Base-by-base conservation (phyloP, 2,113 vertebrate species). In the Tragulus kanchil region DNA sequence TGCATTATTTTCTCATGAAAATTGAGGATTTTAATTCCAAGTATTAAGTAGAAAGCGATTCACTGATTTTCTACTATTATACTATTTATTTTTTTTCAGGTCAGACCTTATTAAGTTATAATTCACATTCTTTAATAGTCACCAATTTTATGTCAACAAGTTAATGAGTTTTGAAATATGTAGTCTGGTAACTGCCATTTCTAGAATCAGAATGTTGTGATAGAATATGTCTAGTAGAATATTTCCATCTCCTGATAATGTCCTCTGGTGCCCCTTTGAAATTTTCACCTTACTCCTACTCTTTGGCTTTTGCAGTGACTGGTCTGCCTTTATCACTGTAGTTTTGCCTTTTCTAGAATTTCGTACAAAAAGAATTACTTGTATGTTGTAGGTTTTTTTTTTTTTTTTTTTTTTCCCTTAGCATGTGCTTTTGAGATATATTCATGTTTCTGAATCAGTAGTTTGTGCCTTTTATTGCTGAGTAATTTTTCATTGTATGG, bases 71-170 rank as follows among this genome's bases (percentile, higher is more conserved):
- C 28, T 94, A 58, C 5, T 13, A 11, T 81, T 90, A 69, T 25
- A 77, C 58, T 79, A 90, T 94, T 95, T 81, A 62, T 54, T 86
- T 84, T 73, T 87, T 73, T 90, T 90, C 25, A 48, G n/a, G n/a
- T 91, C 45, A 31, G 31, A 25, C 7, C 36, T 84, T 96, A 75
- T 45, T 31, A 26, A 92, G 26, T 62, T 94, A 67, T 94, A 83
- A 58, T 92, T 83, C 45, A 54, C 5, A 90, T 77, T 54, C 36
- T 87, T 75, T 86, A 69, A 85, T 87, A 54, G 36, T 95, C 52
- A 94, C 25, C 52, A 13, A 12, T 87, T 96, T 95, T n/a, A 42
- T 75, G 16, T 61, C 6, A 59, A 67, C 13, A 67, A 50, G 26
- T 54, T 52, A 59, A 13, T 58, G 48, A 61, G 25, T 85, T 96